Base-by-base conservation (phyloP, 2,113 vertebrate genomes). In the Gambusia holbrooki region DNA sequence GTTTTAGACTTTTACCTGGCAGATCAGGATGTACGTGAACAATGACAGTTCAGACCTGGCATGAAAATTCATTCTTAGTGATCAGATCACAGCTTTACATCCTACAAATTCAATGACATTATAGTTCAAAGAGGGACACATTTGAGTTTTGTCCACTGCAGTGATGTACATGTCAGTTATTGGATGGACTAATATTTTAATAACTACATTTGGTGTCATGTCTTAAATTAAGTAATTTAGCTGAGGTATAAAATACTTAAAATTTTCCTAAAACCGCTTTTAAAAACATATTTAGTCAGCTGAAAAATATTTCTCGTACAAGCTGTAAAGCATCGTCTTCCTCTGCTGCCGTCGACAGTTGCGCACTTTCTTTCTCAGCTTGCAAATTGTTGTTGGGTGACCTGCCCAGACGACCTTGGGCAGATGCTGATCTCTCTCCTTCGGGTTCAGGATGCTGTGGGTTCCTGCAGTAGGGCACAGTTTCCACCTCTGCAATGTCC, bases 231-330 rank as follows among this genome's bases (percentile, higher is more conserved):
- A 17, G 45, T 19, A 17, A 48, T 19, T 48, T 48, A 48, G 45
- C 17, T 48, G 45, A 14, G 6, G 5, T 15, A 29, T 29, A 62
- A 62, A 29, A 62, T 8, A 29, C 14, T 63, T 32, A 15, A 32
- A 63, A 32, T 32, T 42, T 42, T 3, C 35, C n/a, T 37, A 37
- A 37, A n/a, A 25, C 42, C 27, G 27, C 25, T 14, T 33, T 37
- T 8, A 25, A 66, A 28, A 68, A 27, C 40, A 19, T 12, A 22
- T 29, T 67, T 17, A 8, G 37, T 93, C 78, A 87, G 33, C 72
- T 87, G 58, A 93, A 93, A 74, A 93, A 93, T 0, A 93, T 93
- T 65, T 93, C 91, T 63, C 85, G 82, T 19, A 93, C 92, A 68
- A 93, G 84, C 13, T 30, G 68, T 3, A 93, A 77, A 6, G 74